A percentile compares a stretch with the other conserved stretches of the same genome.
Conservation (phyloP, 2,797 vertebrate species). For the Dendrocincla fuliginosa region DNA sequence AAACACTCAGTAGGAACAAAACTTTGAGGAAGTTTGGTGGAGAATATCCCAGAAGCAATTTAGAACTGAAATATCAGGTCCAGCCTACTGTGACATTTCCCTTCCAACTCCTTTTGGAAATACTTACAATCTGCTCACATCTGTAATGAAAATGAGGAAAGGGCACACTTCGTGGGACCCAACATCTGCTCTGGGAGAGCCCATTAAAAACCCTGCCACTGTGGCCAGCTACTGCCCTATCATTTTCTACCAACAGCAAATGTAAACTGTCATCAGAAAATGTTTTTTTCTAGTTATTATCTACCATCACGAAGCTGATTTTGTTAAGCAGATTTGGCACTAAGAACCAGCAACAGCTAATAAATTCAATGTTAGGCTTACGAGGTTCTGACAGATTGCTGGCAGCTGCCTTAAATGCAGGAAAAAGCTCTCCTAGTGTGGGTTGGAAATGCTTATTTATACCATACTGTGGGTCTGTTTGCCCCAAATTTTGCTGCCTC, state of each 20-base stretch:
- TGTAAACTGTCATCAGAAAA: background rate
- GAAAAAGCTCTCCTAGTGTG: slow-evolving; percentile 60
- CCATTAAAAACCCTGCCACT: background rate
- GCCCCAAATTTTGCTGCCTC: slow-evolving; percentile 59
- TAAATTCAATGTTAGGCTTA: slow-evolving; percentile 65
- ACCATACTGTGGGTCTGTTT: slow-evolving; percentile 66
- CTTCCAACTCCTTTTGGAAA: slow-evolving; percentile 13
- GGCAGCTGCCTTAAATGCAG: slow-evolving; percentile 62
- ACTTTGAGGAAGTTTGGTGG: background rate
- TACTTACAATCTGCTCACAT: background rate
- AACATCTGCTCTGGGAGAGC: background rate
- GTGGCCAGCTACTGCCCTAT: background rate
- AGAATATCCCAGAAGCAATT: background rate
- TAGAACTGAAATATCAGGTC: background rate
- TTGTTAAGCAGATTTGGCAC: slow-evolving; percentile 61
- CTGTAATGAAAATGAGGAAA: background rate
- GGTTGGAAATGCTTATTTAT: slow-evolving; percentile 68
- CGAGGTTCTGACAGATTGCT: slow-evolving; percentile 61
- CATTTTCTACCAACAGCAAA: background rate
- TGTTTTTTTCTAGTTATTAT: background rate
- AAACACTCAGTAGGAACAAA: background rate
- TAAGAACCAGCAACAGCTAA: slow-evolving; percentile 58
- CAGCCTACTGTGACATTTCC: background rate
- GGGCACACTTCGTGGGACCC: background rate
- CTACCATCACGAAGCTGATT: slow-evolving; percentile 52